Base-by-base conservation (phyloP, 2,888 invertebrate species). In the Cabera pusaria region DNA sequence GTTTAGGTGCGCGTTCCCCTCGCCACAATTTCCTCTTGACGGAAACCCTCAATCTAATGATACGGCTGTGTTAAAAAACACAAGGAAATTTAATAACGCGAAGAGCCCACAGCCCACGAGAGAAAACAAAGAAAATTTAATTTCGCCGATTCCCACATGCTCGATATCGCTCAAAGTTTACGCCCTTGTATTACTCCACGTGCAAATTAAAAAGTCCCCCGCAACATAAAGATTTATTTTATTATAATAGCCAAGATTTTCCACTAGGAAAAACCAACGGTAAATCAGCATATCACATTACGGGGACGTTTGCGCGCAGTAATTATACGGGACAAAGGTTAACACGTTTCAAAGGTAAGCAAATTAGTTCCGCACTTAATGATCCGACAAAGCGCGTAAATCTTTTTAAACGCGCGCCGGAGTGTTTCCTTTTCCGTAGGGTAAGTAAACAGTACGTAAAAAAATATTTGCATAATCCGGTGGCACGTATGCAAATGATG, bases 31-130 rank as follows among this genome's bases (percentile, higher is more conserved):
- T 87, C 86, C 86, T 88, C 84, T 85, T 85, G 86, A 86, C 86
- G 86, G 88, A 85, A 88, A 74, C 87, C 86, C 88, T 87, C 88
- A 86, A 88, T 89, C 88, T 88, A 89, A 89, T 88, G 89, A 88
- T 89, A 89, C 85, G 84, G 83, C 84, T 84, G 85, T 83, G 88
- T 88, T 89, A 88, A 89, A 89, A 89, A 89, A 88, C 87, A 88
- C 87, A 86, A 86, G 88, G 85, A 89, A 88, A 89, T 89, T 89
- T 89, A 89, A 89, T 89, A 89, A 88, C 86, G 83, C 73, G 74
- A 71, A 74, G 72, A 72, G 73, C 75, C 69, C 65, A 64, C 70
- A 67, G 74, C 73, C 74, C 71, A 63, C 68, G 61, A 63, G 71
- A 72, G 66, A 84, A 85, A 86, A 86, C 83, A 88, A 87, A 87